A percentile compares a stretch with the other conserved stretches of the same genome.
These are phyloP conservation scores for Melinaea marsaeus DNA, from an alignment of 2,888 invertebrate genomes.

Conservation along the genomic window DNA sequence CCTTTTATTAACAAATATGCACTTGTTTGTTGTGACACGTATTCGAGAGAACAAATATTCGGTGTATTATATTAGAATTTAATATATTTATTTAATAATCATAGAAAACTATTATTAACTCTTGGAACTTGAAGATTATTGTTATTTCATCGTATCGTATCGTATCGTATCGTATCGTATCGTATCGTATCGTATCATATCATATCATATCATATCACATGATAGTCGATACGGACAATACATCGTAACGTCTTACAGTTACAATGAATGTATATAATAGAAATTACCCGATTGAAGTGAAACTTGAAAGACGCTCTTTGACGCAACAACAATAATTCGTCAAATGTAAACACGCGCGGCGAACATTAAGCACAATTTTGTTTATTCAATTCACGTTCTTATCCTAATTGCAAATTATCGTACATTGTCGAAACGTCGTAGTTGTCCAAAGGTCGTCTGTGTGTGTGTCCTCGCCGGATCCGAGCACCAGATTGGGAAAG, in stretches of 20 bases:
- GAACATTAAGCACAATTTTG: background rate
- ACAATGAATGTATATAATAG: background rate
- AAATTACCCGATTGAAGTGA: conserved; percentile 2
- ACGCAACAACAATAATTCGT: conserved; percentile 4
- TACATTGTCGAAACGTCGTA: conserved; percentile 11
- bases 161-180: too few relatives aligned
- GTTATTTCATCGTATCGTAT: too few relatives aligned
- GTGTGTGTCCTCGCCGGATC: conserved; percentile 16
- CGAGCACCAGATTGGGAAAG: conserved; percentile 20
- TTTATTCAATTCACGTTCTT: conserved; percentile 2
- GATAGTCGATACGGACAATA: background rate
- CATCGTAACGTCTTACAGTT: background rate
- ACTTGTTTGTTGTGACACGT: background rate
- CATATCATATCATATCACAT: too few relatives aligned
- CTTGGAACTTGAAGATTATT: too few relatives aligned
- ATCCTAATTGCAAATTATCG: conserved; percentile 19
- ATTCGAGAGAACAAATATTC: background rate
- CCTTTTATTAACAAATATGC: conserved; percentile 3
- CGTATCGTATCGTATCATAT: too few relatives aligned
- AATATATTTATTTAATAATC: too few relatives aligned
- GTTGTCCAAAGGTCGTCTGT: conserved; percentile 8
- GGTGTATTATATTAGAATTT: too few relatives aligned
- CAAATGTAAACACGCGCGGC: conserved; percentile 7
- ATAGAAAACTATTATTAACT: too few relatives aligned
- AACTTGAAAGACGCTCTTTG: background rate